Base-by-base conservation (phyloP, 2,113 vertebrate genomes). In the Blennius ocellaris region DNA sequence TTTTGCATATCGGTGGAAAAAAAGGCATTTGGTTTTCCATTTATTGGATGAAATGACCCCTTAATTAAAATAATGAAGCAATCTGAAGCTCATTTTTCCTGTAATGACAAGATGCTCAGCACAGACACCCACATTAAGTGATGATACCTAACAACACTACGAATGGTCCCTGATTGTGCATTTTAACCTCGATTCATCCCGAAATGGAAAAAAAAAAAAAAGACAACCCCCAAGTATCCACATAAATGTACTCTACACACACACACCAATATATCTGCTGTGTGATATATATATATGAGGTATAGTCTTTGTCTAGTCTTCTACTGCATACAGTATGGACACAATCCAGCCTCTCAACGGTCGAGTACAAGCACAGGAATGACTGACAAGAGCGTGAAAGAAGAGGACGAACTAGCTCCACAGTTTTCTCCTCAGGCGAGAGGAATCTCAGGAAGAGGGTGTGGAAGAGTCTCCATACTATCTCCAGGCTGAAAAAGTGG, bases 241-340 rank as follows among this genome's bases (percentile, higher is more conserved):
- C 63, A 52, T 70, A 11, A 63, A 70, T 60, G 58, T 12, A 64
- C 48, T 59, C 39, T 49, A 52, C 50, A 64, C 62, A 61, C 37
- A 52, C n/a, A 61, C 39, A 48, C 68, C 7, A 72, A 72, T 56
- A 69, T 61, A 83, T 68, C 80, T 84, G 81, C 83, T 56, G 51
- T 71, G 56, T 88, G 75, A 77, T 61, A 45, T 73, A 77, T 61
- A 45, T 73, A 79, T 67, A 83, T 82, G 87, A 91, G 87, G 88
- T 89, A 87, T 54, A 69, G 65, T 81, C 73, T 80, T 69, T 64
- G 80, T 47, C 40, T 77, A 73, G 16, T 79, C 69, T 74, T 84
- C 72, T 88, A 84, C 80, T 90, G 88, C 86, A 85, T 90, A 84
- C 73, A 80, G 69, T 72, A 67, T 76, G 78, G 79, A 72, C 84